phyloP scores from a whole-genome alignment of 2,888 invertebrate species.

The Drosophila mettleri region DNA sequence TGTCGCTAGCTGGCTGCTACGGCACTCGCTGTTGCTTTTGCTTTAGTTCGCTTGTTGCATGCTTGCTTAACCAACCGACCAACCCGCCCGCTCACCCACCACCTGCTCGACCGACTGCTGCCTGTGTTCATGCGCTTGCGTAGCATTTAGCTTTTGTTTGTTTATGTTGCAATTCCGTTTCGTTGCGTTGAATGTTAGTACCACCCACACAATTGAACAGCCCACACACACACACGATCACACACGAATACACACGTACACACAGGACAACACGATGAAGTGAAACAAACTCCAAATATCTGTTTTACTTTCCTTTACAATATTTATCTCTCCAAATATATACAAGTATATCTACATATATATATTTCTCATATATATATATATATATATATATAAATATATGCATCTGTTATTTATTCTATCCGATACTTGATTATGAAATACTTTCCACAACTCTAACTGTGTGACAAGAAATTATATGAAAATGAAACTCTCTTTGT shows the following conservation, averaged over 20 bases:
- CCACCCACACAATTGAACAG: constrained; percentile 17
- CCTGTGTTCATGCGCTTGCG: constrained; percentile 18
- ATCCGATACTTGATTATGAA: constrained; percentile 14
- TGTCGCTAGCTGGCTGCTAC: constrained; percentile 33
- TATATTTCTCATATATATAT: constrained; percentile 1
- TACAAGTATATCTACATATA: constrained; percentile 7
- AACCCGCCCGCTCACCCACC: too few relatives aligned
- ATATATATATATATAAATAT: constrained; percentile 8
- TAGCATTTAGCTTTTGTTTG: constrained; percentile 54
- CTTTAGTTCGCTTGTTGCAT: constrained; percentile 6
- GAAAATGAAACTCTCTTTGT: constrained; percentile 1
- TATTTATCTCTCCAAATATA: constrained; percentile 1
- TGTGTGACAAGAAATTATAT: constrained; percentile 21
- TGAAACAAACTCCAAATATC: constrained; percentile 26
- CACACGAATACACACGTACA: constrained; percentile 26
- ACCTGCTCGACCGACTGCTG: constrained; percentile 25
- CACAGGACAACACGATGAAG: constrained; percentile 28
- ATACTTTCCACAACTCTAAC: constrained; percentile 28
- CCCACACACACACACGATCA: constrained; percentile 23
- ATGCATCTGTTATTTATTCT: constrained; percentile 9
- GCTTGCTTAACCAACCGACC: too few relatives aligned
- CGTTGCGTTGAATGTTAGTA: constrained; percentile 41
- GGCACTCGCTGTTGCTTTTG: constrained; percentile 22
- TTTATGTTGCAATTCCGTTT: constrained; percentile 35
- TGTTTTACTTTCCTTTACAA: constrained; percentile 23